Percentiles rank a stretch among this genome's conserved stretches.
Conservation (phyloP, 2,888 invertebrate species). For the Leptinotarsa rubiginosa region DNA sequence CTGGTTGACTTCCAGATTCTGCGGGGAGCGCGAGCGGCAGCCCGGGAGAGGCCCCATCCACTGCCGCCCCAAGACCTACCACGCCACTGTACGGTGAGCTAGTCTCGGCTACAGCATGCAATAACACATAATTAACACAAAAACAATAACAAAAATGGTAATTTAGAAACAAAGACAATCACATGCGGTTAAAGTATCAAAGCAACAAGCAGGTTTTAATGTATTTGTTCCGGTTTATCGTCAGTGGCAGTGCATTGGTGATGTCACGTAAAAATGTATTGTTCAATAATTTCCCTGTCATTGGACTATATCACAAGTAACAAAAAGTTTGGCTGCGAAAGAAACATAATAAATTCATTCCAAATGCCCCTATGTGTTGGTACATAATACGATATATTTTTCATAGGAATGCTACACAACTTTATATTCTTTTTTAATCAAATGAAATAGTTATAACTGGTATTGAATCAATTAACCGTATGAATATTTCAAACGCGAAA, state of each 20-base stretch:
- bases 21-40: conserved; percentile 67
- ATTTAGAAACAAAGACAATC: conserved; percentile 13
- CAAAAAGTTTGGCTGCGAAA: too few species aligned
- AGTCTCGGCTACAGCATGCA: conserved; percentile 63
- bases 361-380: too few species aligned
- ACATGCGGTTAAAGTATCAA: neutral
- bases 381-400: too few species aligned
- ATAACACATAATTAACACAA: conserved; percentile 58
- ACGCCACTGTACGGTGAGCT: conserved; percentile 67
- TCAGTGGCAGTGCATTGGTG: conserved; percentile 19
- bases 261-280: neutral
- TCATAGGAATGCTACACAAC: too few species aligned
- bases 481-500: too few species aligned
- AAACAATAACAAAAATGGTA: conserved; percentile 50
- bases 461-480: too few species aligned
- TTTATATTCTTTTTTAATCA: too few species aligned
- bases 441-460: too few species aligned
- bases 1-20: conserved; percentile 64
- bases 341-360: too few species aligned
- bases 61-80: conserved; percentile 63
- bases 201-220: neutral
- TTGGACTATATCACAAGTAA: neutral
- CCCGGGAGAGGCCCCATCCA: conserved; percentile 67
- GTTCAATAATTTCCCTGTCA: neutral
- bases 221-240: conserved; percentile 20